Evolutionary conservation across 2,888 invertebrate genomes (phyloP), one percentile per base, ranked within the genome.

Genomic region (Caenorhabditis sp.): DNA sequence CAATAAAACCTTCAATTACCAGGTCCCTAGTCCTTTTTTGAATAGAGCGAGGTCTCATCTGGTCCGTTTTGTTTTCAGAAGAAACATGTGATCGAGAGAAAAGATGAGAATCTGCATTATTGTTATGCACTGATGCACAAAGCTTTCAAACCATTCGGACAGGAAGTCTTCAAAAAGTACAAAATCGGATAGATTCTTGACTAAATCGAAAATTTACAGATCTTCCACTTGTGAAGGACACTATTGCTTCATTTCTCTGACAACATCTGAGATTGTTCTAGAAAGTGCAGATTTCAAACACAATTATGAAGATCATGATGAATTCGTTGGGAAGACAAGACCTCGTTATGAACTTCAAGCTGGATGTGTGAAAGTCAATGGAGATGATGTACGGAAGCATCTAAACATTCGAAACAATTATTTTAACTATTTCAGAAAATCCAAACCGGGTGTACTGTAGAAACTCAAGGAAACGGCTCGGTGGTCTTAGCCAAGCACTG

Each of bases 181-280:
- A n/a, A 28, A 26, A 16, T n/a, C 16, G 22, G 5, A 19, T 47
- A 35, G 26, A 22, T 8, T n/a, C 16, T 16, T 49, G 16, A 51
- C 2, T 2, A 74, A n/a, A 24, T 49, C 6, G 56, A 58, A 58
- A n/a, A 70, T n/a, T 79, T 88, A 64, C 54, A 91, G 91, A 70
- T 90, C 91, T 10, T 88, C 89, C 12, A 91, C 91, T 0, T 91
- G 91, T 77, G 90, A 92, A 76, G 91, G 91, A 7, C 91, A 92
- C 58, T 91, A 88, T 81, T 91, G 91, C 76, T 91, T 92, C 77
- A 88, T 91, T 44, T 87, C 88, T 26, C 56, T 90, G 69, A 91
- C 90, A 7, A 91, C 90, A 5, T 88, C 88, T 5, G 91, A 91
- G 51, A 82, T 91, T 24, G 89, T 89, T 0, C 80, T 91, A 28